Base-by-base conservation (phyloP, 2,888 invertebrate species). In the Myopa tessellatipennis region DNA sequence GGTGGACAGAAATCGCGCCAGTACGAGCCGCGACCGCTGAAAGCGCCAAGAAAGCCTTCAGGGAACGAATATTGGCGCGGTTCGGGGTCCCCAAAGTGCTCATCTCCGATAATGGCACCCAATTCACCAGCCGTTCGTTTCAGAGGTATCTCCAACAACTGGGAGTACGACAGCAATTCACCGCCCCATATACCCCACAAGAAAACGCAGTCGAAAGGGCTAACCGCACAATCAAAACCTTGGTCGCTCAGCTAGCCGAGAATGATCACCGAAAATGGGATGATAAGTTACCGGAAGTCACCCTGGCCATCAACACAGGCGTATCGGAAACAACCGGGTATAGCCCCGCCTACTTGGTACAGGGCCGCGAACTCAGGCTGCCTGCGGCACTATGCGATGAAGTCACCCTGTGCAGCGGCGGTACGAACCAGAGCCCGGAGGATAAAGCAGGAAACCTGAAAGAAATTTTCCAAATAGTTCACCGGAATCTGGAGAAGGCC, bases 61-160 rank as follows among this genome's bases (percentile, higher is more conserved):
- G 16, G 55, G 55, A 55, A 55, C 10, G 73, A 52, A 26, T 73
- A 52, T 8, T 36, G 38, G 4, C 74, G 0, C 12, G 76, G 1
- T 78, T 61, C 61, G 73, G 70, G 0, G 45, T 58, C 2, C 76
- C 58, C 8, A 76, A 78, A 18, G 45, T 68, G 1, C 7, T 78
- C 10, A 72, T 76, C 4, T 72, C 78, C 4, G 74, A 78, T 40
- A 78, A 74, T 38, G 72, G 75, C 3, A 67, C 71, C 12, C 75
- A 78, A 34, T 78, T 75, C 14, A 78, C 72, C 3, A 70, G 74
- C 7, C 68, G 18, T 18, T 5, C 12, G 4, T 18, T 65, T 4
- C 26, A 36, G 4, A 7, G 14, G 14, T 65, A 34, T 26, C 34
- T 65, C 2, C 10, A 65, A 12, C 8, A 38, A 68, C 1, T 34